Conservation (phyloP, 2,113 vertebrate genomes). For the Oxyura jamaicensis region DNA sequence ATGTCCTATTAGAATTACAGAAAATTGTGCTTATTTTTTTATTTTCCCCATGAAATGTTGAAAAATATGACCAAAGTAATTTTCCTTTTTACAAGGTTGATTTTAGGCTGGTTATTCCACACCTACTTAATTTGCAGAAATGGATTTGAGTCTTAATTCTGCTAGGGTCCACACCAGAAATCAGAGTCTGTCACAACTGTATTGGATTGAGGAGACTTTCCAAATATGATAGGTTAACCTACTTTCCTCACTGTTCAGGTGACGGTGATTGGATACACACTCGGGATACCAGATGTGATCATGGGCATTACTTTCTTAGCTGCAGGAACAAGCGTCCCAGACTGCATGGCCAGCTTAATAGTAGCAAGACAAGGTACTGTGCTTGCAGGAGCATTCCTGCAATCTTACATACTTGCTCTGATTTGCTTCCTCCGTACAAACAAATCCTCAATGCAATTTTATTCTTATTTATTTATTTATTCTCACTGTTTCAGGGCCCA, state of each 20-base stretch:
- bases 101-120: not conserved
- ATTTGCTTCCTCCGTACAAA: not conserved
- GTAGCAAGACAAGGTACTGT: constrained; percentile 94
- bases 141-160: not conserved
- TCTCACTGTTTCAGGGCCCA: not conserved
- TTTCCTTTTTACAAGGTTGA: not conserved
- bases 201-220: not conserved
- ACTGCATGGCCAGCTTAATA: constrained; percentile 98
- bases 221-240: not conserved
- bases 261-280: constrained; percentile 93
- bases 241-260: constrained; percentile 79
- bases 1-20: not conserved
- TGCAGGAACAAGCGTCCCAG: constrained; percentile 95
- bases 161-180: not conserved
- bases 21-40: not conserved
- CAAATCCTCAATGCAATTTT: not conserved
- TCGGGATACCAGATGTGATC: constrained; percentile 98
- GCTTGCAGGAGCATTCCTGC: not conserved
- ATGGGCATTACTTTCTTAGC: constrained; percentile 99
- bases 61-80: not conserved
- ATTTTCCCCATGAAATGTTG: not conserved
- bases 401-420: not conserved
- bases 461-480: not conserved
- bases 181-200: not conserved
- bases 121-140: not conserved